These are phyloP conservation scores for Lophochroa leadbeateri DNA, from an alignment of 2,113 vertebrate genomes.

Conservation along the genomic window DNA sequence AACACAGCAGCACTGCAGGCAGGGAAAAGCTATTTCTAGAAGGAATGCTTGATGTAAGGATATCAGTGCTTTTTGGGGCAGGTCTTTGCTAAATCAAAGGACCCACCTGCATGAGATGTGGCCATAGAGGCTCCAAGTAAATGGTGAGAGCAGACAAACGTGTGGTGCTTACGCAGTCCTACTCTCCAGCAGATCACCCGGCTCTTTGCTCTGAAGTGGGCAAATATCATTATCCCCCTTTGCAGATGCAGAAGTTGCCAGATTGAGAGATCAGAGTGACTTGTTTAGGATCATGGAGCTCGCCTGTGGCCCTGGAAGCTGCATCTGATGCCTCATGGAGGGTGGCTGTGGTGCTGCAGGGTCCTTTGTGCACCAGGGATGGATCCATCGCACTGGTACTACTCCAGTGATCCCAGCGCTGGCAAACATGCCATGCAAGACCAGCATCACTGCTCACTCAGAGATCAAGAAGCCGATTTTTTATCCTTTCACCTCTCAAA, in stretches of 20 bases:
- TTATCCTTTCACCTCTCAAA: neutral
- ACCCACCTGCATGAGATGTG: neutral
- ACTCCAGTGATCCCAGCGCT: neutral
- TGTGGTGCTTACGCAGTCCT: fast-evolving
- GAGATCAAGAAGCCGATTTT: neutral
- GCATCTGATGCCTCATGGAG: fast-evolving
- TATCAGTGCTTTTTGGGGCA: neutral
- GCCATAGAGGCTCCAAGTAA: neutral
- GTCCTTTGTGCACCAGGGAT: neutral
- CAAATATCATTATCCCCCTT: neutral
- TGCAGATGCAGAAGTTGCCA: neutral
- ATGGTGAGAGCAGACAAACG: fast-evolving
- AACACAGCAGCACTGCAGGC: fast-evolving
- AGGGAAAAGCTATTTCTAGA: neutral
- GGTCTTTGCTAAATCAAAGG: neutral
- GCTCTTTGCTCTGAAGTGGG: neutral
- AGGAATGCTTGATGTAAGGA: neutral
- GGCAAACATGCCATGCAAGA: neutral
- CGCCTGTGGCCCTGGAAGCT: fast-evolving
- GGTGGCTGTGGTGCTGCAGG: neutral
- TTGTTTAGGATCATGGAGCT: neutral
- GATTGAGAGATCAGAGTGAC: neutral
- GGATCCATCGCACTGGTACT: neutral
- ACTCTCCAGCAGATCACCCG: fast-evolving
- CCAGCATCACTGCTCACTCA: neutral